Evolutionary conservation across 2,113 vertebrate species (phyloP).

Genomic region (Cheirogaleus medius): DNA sequence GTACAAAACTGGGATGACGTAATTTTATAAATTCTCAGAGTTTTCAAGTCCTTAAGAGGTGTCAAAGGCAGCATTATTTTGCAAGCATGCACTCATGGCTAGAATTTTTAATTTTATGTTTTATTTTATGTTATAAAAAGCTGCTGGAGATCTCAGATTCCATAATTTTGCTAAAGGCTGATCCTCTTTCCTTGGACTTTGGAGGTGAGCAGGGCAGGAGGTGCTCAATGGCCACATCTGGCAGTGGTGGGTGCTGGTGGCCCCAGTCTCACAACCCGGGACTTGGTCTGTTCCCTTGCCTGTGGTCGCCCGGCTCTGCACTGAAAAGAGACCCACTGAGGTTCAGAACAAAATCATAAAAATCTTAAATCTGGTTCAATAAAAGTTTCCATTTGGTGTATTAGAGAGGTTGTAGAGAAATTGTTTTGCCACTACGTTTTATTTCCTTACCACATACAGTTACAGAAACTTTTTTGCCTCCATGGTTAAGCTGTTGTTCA

Average conservation of each 20-base stretch:
- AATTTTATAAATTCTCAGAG: neutral
- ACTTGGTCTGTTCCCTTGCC: fast-evolving
- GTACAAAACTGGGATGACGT: neutral
- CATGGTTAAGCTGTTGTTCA: neutral
- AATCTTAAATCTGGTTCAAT: neutral
- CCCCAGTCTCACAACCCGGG: fast-evolving
- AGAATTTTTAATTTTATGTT: neutral
- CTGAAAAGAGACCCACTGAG: neutral
- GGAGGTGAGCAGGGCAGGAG: neutral
- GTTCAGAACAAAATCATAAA: neutral
- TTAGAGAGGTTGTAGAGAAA: neutral
- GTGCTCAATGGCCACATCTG: too few relatives aligned
- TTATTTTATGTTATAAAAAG: neutral
- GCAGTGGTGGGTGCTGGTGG: neutral
- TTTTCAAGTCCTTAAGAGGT: neutral
- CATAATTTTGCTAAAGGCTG: too few relatives aligned
- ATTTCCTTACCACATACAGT: neutral
- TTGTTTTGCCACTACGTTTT: neutral
- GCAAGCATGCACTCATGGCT: neutral
- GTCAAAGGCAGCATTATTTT: neutral
- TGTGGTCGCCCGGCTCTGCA: neutral
- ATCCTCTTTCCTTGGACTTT: neutral
- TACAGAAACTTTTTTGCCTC: neutral
- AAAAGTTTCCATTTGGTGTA: neutral
- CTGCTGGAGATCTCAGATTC: neutral